Evolutionary conservation across 2,113 vertebrate genomes (phyloP), one percentile per base, ranked within the genome.

Genomic region (Columbina picui): DNA sequence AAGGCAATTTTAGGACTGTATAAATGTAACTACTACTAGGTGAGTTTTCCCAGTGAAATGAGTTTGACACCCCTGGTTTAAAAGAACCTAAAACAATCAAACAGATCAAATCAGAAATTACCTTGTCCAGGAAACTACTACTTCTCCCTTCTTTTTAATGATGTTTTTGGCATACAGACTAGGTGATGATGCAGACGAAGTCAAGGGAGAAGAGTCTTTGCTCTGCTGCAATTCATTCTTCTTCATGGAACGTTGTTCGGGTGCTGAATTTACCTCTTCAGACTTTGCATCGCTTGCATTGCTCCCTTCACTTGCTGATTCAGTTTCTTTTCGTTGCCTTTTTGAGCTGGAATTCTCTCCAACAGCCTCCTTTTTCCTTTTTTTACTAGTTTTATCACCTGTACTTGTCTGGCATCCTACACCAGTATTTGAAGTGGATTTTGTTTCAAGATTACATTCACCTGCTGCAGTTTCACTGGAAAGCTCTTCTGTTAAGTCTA

Each of bases 41-140:
- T 19, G 43, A 45, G 43, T 45, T 45, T 19, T 45, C 43, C 43
- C 9, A 18, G 43, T 45, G 43, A 18, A 45, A 45, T 45, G 43
- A 45, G 17, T 45, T 45, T 45, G 43, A 45, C 43, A 45, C 43
- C 18, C 18, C 18, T 19, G 43, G 43, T 19, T 45, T 19, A 71
- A 13, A 3, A 49, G 22, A 49, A 49, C 1, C 25, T n/a, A 41
- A 38, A 70, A 6, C 36, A 84, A 75, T 15, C 34, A 86, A 74
- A 77, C 16, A 69, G 12, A 83, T 32, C 14, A 80, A 77, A 73
- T 19, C 25, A 84, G 47, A 75, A 89, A 79, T 93, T 98, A 99
- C 99, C 99, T 99, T 36, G 99, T 99, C 99, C 99, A 99, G 6
- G 99, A 98, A 93, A 99, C 97, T 84, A 99, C 97, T 87, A 99